phyloP scores from a whole-genome alignment of 1,140 invertebrate genomes.

The Augochlora pura region DNA sequence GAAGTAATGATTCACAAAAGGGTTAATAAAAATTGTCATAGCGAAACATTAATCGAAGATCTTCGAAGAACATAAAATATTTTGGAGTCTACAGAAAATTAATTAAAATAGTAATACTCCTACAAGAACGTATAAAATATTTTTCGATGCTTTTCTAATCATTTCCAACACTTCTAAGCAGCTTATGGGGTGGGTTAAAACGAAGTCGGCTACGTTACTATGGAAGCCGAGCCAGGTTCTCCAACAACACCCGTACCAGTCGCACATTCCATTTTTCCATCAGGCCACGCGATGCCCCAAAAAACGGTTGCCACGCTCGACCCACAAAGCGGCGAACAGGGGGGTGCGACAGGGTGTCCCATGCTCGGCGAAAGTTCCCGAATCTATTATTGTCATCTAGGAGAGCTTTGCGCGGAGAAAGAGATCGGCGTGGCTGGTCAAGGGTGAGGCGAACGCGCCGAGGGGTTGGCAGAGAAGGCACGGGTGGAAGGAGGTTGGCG shows the following conservation, averaged over 20 bases:
- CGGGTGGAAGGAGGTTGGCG: slow-evolving; percentile 12
- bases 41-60: no score
- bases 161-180: no score
- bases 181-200: no score
- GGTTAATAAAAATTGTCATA: no score
- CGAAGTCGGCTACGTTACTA: no score
- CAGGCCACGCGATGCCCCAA: background rate
- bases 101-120: no score
- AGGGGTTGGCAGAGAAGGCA: slow-evolving; percentile 29
- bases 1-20: no score
- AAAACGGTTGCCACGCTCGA: background rate
- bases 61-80: no score
- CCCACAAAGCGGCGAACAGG: background rate
- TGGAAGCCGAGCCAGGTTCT: background rate
- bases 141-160: no score
- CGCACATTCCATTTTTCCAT: background rate
- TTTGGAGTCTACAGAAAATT: no score
- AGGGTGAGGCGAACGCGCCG: slow-evolving; percentile 20
- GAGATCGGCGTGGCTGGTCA: slow-evolving; percentile 46
- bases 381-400: slow-evolving; percentile 56
- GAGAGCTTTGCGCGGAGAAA: slow-evolving; percentile 53
- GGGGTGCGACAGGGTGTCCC: background rate
- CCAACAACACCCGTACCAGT: background rate
- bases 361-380: slow-evolving; percentile 36
- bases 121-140: no score